These are phyloP conservation scores for Choreutis nemorana DNA, from an alignment of 2,888 invertebrate genomes.

Conservation along the genomic window DNA sequence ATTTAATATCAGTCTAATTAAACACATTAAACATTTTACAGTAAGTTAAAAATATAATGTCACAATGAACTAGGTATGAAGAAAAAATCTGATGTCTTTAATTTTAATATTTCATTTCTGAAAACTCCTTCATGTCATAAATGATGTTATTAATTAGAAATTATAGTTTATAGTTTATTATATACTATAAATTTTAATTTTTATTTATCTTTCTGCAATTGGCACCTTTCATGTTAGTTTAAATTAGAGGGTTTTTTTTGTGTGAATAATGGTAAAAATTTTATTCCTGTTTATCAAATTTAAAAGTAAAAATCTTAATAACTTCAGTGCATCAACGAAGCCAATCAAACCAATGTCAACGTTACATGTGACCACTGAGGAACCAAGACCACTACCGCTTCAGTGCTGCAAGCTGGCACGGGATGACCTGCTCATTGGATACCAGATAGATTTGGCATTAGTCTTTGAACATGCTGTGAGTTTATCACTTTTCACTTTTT, in stretches of 20 bases:
- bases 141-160: too few relatives aligned
- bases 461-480: slow-evolving; percentile 48
- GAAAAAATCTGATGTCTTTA: too few relatives aligned
- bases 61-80: too few relatives aligned
- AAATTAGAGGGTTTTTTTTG: too few relatives aligned
- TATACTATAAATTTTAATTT: slow-evolving; percentile 1
- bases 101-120: too few relatives aligned
- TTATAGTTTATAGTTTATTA: slow-evolving; percentile 1
- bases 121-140: too few relatives aligned
- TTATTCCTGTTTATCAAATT: slow-evolving; percentile 1
- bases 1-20: too few relatives aligned
- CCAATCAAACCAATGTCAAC: slow-evolving; percentile 53
- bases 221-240: neutral
- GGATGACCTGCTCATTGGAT: slow-evolving; percentile 6
- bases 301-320: slow-evolving; percentile 3
- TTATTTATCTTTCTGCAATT: slow-evolving; percentile 1
- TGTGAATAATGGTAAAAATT: neutral
- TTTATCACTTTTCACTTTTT: slow-evolving; percentile 10
- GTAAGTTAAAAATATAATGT: too few relatives aligned
- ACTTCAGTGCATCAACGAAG: slow-evolving; percentile 36
- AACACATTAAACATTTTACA: too few relatives aligned
- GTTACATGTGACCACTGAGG: slow-evolving; percentile 35
- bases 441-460: slow-evolving; percentile 14
- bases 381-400: slow-evolving; percentile 33
- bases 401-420: slow-evolving; percentile 29